Evolutionary conservation across 2,113 vertebrate genomes (phyloP), one percentile per base, ranked within the genome.

Genomic region (Cynoglossus semilaevis): DNA sequence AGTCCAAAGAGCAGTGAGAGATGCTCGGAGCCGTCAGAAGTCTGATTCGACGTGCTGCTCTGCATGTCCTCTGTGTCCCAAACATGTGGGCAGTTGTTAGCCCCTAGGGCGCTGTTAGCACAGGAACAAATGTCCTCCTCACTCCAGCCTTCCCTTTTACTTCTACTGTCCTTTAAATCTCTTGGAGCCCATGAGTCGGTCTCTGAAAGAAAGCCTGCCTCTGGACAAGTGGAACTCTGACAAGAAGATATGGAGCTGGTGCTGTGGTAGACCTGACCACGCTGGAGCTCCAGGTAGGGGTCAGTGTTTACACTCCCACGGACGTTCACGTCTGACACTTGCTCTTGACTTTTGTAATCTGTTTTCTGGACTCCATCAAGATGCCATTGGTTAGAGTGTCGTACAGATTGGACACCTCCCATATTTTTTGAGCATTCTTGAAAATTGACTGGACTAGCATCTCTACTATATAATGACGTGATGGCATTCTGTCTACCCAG

Each of bases 21-120:
- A 55, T 90, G 90, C 55, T 92, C 89, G n/a, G 88, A 91, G 60
- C 90, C 91, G 63, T 74, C 41, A 16, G 87, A 88, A 10, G 89
- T 90, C 58, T 81, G 87, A 2, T 74, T 87, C 0, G 83, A 74
- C 18, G 87, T 88, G 58, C 77, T 87, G 69, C 82, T 83, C 56
- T 72, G 79, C 11, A 80, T 85, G n/a, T 85, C 84, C 14, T 72
- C 88, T n/a, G 76, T 81, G 16, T 86, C 68, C 84, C 90, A 90
- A 18, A 67, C 52, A 36, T 61, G 56, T 9, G 44, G 44, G 10
- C 72, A 60, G 3, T 52, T 67, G 14, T 84, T 63, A 8, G 80
- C 42, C 22, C 85, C 81, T 46, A 85, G 83, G 40, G 60, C 8
- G 29, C 84, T 88, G 63, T 87, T 86, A 29, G 67, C 67, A 64